phyloP scores from a whole-genome alignment of 2,113 vertebrate species.

The Ceyx cyanopectus region DNA sequence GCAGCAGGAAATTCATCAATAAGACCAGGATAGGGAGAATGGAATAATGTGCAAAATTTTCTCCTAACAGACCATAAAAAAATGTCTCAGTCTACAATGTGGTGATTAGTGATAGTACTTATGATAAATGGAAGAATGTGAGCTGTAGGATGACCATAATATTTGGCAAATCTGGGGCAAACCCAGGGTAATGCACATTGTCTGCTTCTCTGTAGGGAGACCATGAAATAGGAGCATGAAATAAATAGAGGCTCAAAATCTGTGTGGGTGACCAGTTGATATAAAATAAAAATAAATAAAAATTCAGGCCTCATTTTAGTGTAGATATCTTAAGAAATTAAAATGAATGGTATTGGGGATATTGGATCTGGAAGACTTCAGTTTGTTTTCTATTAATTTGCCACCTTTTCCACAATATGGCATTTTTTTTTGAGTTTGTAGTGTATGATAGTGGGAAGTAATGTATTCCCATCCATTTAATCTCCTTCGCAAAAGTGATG shows the following conservation, averaged over 20 bases:
- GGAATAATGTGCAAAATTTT: background rate
- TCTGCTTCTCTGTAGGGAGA: rapidly evolving
- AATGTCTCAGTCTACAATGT: background rate
- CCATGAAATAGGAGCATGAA: background rate
- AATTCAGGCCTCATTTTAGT: background rate
- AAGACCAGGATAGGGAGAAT: background rate
- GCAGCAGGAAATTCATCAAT: background rate
- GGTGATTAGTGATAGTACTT: background rate
- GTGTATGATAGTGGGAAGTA: background rate
- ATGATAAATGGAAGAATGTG: background rate
- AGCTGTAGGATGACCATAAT: background rate
- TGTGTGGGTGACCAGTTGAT: background rate
- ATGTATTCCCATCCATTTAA: background rate
- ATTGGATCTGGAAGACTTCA: background rate
- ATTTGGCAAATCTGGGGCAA: background rate
- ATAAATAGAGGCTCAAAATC: background rate
- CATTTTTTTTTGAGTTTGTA: background rate
- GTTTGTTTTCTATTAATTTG: background rate
- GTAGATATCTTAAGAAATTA: background rate
- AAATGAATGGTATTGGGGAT: background rate
- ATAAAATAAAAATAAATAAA: background rate
- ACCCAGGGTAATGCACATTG: background rate
- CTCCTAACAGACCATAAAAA: background rate
- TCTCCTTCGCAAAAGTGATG: background rate
- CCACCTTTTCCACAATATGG: background rate